These are phyloP conservation scores for Colius striatus DNA, from an alignment of 2,113 vertebrate species.

Conservation along the genomic window DNA sequence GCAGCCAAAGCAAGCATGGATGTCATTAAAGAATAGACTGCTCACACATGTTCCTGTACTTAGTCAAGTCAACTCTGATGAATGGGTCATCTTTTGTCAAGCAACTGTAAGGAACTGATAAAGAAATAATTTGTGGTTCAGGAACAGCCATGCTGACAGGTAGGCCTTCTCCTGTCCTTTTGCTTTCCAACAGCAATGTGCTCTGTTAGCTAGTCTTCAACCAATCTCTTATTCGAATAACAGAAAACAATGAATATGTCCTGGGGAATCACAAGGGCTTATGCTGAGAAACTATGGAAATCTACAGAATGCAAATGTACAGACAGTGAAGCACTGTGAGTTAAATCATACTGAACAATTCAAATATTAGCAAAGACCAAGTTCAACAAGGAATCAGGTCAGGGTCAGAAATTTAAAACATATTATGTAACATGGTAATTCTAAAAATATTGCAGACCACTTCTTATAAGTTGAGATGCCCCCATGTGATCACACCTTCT, in stretches of 20 bases:
- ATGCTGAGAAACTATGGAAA: neutral
- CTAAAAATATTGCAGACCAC: neutral
- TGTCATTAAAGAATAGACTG: conserved; percentile 15
- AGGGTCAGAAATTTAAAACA: neutral
- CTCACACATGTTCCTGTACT: conserved; percentile 39
- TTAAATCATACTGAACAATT: neutral
- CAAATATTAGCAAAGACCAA: neutral
- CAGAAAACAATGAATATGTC: neutral
- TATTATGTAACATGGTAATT: neutral
- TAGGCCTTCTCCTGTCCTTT: neutral
- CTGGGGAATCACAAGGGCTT: neutral
- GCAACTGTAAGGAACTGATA: conserved; percentile 8
- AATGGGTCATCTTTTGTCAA: conserved; percentile 42
- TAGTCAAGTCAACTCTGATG: conserved; percentile 38
- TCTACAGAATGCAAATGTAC: neutral
- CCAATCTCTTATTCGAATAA: neutral
- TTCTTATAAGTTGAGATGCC: neutral
- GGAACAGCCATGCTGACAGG: conserved; percentile 31
- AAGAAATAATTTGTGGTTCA: conserved; percentile 3
- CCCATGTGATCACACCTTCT: neutral
- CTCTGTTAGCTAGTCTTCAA: neutral
- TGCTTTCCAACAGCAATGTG: neutral
- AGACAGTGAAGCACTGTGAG: neutral
- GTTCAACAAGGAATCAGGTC: neutral
- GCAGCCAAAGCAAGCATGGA: conserved; percentile 46